Percentiles rank a stretch among this genome's conserved stretches.
Conservation (phyloP, 1,140 invertebrate genomes). For the Pollicipes pollicipes region DNA sequence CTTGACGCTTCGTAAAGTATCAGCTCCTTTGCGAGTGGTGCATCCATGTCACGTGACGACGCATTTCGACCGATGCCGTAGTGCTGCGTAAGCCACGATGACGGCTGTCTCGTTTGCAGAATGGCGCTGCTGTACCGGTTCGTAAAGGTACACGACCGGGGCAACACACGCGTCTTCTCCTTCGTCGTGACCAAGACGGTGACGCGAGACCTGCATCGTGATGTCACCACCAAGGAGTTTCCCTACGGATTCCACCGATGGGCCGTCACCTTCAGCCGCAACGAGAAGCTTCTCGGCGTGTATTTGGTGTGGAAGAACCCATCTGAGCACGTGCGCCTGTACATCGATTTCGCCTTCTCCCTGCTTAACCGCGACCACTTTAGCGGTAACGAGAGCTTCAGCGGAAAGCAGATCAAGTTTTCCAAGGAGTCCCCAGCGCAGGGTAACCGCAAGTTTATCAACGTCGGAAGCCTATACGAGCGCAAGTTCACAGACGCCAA, state of each 20-base stretch:
- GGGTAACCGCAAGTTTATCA: slow-evolving; percentile 59
- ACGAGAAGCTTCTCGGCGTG: slow-evolving; percentile 59
- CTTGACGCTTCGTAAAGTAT: too few relatives aligned
- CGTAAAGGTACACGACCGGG: slow-evolving; percentile 61
- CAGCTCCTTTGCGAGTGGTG: too few relatives aligned
- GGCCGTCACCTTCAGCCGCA: slow-evolving; percentile 65
- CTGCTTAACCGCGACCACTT: slow-evolving; percentile 70
- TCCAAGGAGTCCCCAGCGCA: slow-evolving; percentile 53
- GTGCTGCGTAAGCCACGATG: too few relatives aligned
- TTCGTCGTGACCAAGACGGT: slow-evolving; percentile 63
- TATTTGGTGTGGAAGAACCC: slow-evolving; percentile 56
- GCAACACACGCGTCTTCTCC: slow-evolving; percentile 65
- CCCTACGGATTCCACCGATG: slow-evolving; percentile 67
- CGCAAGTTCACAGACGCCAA: slow-evolving; percentile 62
- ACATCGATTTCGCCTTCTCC: slow-evolving; percentile 67
- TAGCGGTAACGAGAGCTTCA: slow-evolving; percentile 62
- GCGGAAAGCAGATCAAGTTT: slow-evolving; percentile 58
- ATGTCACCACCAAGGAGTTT: slow-evolving; percentile 67
- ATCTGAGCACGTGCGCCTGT: slow-evolving; percentile 51
- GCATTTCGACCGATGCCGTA: too few relatives aligned
- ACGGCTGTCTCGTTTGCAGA: not conserved
- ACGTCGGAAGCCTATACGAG: slow-evolving; percentile 51
- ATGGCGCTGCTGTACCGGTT: slow-evolving; percentile 73
- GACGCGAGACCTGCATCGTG: slow-evolving; percentile 55
- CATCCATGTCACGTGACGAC: too few relatives aligned